Evolutionary conservation across 1,140 invertebrate genomes (phyloP), one percentile per base, ranked within the genome.

Genomic region (Phocides pigmalion): DNA sequence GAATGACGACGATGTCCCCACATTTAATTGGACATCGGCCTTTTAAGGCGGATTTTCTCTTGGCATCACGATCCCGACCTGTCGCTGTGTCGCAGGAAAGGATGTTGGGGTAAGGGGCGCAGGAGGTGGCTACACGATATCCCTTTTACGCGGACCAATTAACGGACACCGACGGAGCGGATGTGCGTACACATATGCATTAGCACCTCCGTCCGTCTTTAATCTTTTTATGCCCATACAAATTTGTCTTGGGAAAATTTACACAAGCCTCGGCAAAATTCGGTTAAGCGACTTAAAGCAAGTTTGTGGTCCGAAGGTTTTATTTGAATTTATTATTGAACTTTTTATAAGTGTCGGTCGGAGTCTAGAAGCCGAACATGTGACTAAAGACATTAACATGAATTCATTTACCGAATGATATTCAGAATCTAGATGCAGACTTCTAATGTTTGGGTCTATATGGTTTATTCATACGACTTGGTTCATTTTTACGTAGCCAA

Each of bases 81-180:
- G 73, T 76, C 72, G 67, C 50, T 58, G 68, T 75, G 75, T 79
- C 74, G 69, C 74, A 62, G 74, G 70, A 74, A 75, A 88, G 85
- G 84, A 86, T 84, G 78, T 79, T 59, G 69, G 59, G 69, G 44
- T 68, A 65, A 64, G 73, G 70, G 77, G 65, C 64, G 76, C 64
- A 68, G 71, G 79, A 79, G 75, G 70, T 64, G 70, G 75, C 66
- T 82, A 89, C 88, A 90, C 82, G 88, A 86, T 86, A 90, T 90
- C 85, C 87, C 88, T 90, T 89, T 90, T 90, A 90, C 84, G 84
- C 74, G 73, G 81, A 84, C 84, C 88, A 90, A 90, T 90, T 90
- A 90, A 90, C 87, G 82, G 81, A 83, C 84, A 77, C 79, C 70
- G 67, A 73, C 75, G 76, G 85, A 85, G 85, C 88, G 88, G 88